Base-by-base conservation (phyloP, 2,797 vertebrate species). In the Malurus splendens region DNA sequence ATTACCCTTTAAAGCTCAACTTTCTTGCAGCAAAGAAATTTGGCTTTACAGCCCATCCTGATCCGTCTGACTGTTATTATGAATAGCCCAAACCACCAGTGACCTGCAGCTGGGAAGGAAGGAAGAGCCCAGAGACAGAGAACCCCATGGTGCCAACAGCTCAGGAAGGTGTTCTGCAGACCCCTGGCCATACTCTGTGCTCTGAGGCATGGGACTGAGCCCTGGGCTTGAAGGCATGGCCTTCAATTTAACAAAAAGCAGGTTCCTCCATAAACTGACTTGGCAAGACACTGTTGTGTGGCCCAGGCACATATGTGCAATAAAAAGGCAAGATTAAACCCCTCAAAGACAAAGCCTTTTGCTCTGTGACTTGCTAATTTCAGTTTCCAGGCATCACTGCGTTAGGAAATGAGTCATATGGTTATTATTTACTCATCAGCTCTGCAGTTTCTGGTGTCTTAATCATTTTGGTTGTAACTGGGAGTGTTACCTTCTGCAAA, bases 351-450 rank as follows among this genome's bases (percentile, higher is more conserved):
- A 33, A 74, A 86, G 39, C 32, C 24, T 93, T 89, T 72, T 83
- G 48, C 82, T 78, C 59, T 54, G 38, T 90, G 68, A 65, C 39
- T 84, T 86, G 67, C 47, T 87, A 62, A 85, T 91, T 88, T 87
- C 42, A 2, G 48, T 87, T 91, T 92, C 61, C 62, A 90, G 74
- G 59, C 76, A 78, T 50, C 77, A 87, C 83, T 71, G 71, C 74
- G 78, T 33, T 94, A 84, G 84, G 72, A 91, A 87, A 82, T 94
- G 73, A 94, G 86, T 96, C 92, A 93, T 51, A 72, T 83, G 60
- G 82, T 83, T 92, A 76, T 79, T 91, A 90, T 71, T 93, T 92
- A 89, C 78, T 91, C 93, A 81, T 88, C 87, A 78, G 36, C 75
- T 88, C 80, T 81, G 60, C 74, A 75, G 52, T 74, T 93, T 68